Conservation (phyloP, 2,888 invertebrate genomes). For the Hirtodrosophila cameraria region DNA sequence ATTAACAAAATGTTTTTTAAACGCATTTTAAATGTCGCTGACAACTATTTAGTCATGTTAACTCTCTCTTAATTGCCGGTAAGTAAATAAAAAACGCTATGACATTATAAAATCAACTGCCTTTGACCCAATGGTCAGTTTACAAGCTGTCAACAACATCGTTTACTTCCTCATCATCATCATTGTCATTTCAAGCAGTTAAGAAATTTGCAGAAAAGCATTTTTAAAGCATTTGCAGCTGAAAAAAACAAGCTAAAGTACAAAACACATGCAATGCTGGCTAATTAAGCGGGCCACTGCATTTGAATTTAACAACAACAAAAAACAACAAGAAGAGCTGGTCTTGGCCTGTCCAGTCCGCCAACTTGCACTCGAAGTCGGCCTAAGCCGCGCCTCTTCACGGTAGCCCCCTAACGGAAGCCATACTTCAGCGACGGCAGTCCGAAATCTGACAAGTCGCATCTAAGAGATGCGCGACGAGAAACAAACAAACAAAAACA, state of each 20-base stretch:
- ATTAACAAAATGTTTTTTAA: slow-evolving; percentile 24
- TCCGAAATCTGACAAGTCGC: slow-evolving; percentile 71
- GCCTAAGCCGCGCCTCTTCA: slow-evolving; percentile 50
- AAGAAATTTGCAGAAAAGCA: slow-evolving; percentile 56
- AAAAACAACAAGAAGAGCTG: slow-evolving; percentile 11
- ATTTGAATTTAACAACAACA: slow-evolving; percentile 46
- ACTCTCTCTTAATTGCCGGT: slow-evolving; percentile 51
- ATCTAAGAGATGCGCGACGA: slow-evolving; percentile 69
- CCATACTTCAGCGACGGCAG: slow-evolving; percentile 73
- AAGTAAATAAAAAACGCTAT: slow-evolving; percentile 12
- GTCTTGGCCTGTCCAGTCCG: slow-evolving; percentile 13
- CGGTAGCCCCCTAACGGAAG: slow-evolving; percentile 78
- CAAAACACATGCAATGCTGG: slow-evolving; percentile 73
- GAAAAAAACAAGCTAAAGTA: slow-evolving; percentile 64
- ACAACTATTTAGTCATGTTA: slow-evolving; percentile 26
- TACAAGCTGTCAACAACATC: slow-evolving; percentile 47
- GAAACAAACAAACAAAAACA: slow-evolving; percentile 28
- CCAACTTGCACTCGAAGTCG: too few species aligned
- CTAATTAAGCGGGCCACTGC: slow-evolving; percentile 71
- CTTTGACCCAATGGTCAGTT: slow-evolving; percentile 44
- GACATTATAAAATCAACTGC: slow-evolving; percentile 45
- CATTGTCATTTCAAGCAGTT: slow-evolving; percentile 21
- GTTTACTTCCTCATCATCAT: slow-evolving; percentile 22
- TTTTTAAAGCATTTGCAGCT: slow-evolving; percentile 38
- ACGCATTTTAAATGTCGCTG: slow-evolving; percentile 32